These are phyloP conservation scores for Galendromus occidentalis DNA, from an alignment of 1,140 invertebrate genomes.

Conservation along the genomic window DNA sequence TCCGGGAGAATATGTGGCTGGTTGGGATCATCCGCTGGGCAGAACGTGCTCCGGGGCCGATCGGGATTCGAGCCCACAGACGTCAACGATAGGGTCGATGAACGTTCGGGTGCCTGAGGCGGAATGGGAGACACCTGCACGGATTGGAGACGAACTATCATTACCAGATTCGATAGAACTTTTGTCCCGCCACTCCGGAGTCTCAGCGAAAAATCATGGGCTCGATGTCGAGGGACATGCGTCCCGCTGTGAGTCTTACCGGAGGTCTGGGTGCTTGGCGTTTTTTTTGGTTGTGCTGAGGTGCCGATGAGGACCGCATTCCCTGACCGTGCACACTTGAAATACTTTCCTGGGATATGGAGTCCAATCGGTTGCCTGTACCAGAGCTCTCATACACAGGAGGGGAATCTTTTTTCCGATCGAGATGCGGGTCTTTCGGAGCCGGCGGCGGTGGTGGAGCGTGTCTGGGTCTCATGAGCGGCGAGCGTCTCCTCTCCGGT, in stretches of 20 bases:
- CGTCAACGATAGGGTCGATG: slow-evolving; percentile 2
- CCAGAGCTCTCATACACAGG: neutral
- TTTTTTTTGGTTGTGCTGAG: neutral
- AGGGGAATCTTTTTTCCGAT: neutral
- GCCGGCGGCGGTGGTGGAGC: neutral
- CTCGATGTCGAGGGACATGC: too few relatives aligned
- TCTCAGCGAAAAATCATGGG: too few relatives aligned
- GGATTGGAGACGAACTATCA: neutral
- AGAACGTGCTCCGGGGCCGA: neutral
- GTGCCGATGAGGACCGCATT: neutral
- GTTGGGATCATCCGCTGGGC: neutral
- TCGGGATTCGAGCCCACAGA: neutral
- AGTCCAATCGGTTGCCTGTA: neutral
- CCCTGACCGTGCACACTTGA: neutral
- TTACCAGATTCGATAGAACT: neutral
- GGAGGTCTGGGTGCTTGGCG: slow-evolving; percentile 5
- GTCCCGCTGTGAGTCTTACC: neutral
- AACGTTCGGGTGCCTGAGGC: neutral
- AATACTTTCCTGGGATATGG: neutral
- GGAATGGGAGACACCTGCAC: neutral
- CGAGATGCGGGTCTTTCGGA: neutral
- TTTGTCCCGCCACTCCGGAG: too few relatives aligned
- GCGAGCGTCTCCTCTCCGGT: neutral
- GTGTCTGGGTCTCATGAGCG: neutral
- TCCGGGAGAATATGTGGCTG: slow-evolving; percentile 2